phyloP scores from a whole-genome alignment of 2,888 invertebrate species.

The Thymelicus acteon region DNA sequence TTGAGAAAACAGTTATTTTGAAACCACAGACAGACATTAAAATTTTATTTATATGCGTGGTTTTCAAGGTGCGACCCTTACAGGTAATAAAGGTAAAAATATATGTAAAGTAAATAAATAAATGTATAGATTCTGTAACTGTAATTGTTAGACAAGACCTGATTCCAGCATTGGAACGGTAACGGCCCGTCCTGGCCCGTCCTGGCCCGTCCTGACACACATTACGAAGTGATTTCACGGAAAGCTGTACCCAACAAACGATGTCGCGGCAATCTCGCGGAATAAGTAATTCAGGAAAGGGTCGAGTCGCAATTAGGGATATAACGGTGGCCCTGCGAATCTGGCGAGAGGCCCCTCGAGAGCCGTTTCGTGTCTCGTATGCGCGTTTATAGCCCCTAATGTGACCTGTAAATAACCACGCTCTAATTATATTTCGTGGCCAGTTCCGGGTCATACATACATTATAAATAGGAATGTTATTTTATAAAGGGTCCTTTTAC shows the following conservation, averaged over 20 bases:
- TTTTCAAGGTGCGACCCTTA: too few species aligned
- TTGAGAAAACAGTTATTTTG: too few species aligned
- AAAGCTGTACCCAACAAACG: constrained; percentile 1
- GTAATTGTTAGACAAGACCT: background rate
- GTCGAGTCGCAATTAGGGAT: constrained; percentile 36
- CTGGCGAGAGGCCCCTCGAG: constrained; percentile 19
- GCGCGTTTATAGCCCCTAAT: constrained; percentile 32
- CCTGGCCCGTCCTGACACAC: background rate
- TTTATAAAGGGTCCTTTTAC: background rate
- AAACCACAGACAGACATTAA: too few species aligned
- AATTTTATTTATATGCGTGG: too few species aligned
- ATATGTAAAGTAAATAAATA: too few species aligned
- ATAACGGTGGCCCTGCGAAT: constrained; percentile 21
- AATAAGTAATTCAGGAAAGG: constrained; percentile 40
- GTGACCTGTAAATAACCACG: constrained; percentile 36
- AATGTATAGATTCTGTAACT: too few species aligned
- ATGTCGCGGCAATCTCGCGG: constrained; percentile 30
- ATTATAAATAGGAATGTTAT: constrained; percentile 9
- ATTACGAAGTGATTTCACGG: constrained; percentile 1
- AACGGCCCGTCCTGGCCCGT: background rate
- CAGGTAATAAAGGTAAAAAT: too few species aligned
- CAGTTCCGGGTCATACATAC: constrained; percentile 18
- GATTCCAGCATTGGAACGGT: background rate
- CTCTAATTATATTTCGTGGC: constrained; percentile 35
- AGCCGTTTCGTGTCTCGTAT: constrained; percentile 19